phyloP scores from a whole-genome alignment of 1,140 invertebrate genomes.

The Frieseomelitta varia region DNA sequence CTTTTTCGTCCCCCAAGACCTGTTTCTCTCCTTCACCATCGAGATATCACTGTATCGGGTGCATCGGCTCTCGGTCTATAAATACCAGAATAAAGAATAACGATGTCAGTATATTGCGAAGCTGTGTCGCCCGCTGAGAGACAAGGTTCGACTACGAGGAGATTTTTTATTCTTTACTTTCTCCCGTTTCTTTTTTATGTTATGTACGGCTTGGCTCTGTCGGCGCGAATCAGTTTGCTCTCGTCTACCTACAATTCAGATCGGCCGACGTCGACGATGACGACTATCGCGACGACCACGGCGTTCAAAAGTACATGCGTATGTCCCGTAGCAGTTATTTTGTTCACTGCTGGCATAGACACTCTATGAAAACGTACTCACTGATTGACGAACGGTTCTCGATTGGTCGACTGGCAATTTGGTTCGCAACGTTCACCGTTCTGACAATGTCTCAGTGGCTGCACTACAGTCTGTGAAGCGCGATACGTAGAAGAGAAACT shows the following conservation, averaged over 20 bases:
- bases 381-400: background rate
- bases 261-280: constrained; percentile 53
- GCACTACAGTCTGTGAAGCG: background rate
- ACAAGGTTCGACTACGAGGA: background rate
- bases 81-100: constrained; percentile 42
- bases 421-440: constrained; percentile 11
- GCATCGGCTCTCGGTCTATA: constrained; percentile 15
- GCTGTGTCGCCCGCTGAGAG: background rate
- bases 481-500: background rate
- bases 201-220: background rate
- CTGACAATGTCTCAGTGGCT: constrained; percentile 11
- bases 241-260: constrained; percentile 19
- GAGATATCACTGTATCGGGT: background rate
- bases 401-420: constrained; percentile 20
- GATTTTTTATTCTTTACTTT: background rate
- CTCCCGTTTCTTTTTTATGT: background rate
- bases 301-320: constrained; percentile 39
- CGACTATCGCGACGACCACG: constrained; percentile 49
- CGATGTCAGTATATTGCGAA: constrained; percentile 16
- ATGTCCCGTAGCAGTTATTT: background rate
- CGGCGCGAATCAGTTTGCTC: background rate
- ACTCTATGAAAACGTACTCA: constrained; percentile 35
- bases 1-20: background rate
- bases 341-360: constrained; percentile 9
- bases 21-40: constrained; percentile 26